Conservation (phyloP, 2,113 vertebrate species). For the Caretta caretta region DNA sequence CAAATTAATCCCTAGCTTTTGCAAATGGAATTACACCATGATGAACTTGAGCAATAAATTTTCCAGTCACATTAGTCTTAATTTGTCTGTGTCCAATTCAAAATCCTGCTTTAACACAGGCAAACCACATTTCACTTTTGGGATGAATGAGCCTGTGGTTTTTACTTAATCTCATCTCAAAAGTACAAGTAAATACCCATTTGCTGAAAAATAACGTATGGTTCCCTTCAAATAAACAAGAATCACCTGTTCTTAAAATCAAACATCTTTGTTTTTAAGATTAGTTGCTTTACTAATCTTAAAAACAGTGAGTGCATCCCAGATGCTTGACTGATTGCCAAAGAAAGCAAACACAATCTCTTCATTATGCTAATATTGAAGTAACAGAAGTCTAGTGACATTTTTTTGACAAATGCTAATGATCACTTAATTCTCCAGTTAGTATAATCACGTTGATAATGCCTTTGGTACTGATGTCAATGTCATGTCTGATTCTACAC, state of each 20-base stretch:
- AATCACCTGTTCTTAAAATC: slow-evolving; percentile 19
- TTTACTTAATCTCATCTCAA: neutral
- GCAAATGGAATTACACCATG: neutral
- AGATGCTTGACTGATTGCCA: slow-evolving; percentile 57
- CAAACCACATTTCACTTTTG: neutral
- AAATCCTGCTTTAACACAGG: neutral
- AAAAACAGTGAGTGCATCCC: neutral
- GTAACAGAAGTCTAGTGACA: slow-evolving; percentile 55
- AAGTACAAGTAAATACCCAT: slow-evolving; percentile 25
- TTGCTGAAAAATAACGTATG: slow-evolving; percentile 1
- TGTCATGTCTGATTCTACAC: neutral
- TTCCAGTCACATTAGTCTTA: neutral
- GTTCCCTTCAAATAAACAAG: neutral
- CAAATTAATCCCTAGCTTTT: neutral
- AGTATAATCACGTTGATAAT: slow-evolving; percentile 45
- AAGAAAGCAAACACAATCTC: slow-evolving; percentile 53
- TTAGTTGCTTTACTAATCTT: neutral
- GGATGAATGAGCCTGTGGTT: neutral
- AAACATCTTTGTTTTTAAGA: slow-evolving; percentile 19
- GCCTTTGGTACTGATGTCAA: slow-evolving; percentile 51
- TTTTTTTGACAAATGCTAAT: slow-evolving; percentile 55
- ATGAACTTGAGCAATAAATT: neutral
- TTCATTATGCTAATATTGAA: slow-evolving; percentile 69
- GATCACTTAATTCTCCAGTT: slow-evolving; percentile 62
- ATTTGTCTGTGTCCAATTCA: neutral